Conservation (phyloP, 2,888 invertebrate species). For the Lissocephala sabroskyi region DNA sequence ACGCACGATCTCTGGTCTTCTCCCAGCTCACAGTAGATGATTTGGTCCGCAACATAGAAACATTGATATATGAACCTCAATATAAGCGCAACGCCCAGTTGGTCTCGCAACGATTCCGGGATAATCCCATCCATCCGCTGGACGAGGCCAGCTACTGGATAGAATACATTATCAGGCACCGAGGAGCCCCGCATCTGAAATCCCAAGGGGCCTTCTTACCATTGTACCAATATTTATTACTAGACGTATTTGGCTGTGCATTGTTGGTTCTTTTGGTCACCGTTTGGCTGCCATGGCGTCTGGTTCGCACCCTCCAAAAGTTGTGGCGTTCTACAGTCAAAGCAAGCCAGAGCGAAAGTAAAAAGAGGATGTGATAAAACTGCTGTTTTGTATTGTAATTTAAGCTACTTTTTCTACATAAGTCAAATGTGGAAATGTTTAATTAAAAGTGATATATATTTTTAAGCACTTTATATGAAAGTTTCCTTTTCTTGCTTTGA, state of each 20-base stretch:
- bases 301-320: constrained; percentile 30
- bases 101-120: constrained; percentile 73
- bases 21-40: constrained; percentile 66
- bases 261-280: constrained; percentile 37
- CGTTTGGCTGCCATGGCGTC: constrained; percentile 51
- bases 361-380: constrained; percentile 31
- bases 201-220: constrained; percentile 70
- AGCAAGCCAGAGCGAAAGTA: constrained; percentile 14
- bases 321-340: constrained; percentile 31
- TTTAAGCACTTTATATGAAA: neutral
- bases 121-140: constrained; percentile 75
- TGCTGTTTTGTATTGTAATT: neutral
- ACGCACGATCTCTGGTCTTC: constrained; percentile 69
- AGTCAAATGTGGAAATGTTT: neutral
- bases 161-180: constrained; percentile 74
- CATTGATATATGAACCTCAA: constrained; percentile 67
- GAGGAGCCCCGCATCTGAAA: constrained; percentile 70
- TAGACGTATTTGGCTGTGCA: constrained; percentile 74
- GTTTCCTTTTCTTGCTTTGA: neutral
- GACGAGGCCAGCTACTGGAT: constrained; percentile 77
- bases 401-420: too few species aligned
- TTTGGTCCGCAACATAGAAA: constrained; percentile 65
- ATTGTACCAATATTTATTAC: constrained; percentile 70
- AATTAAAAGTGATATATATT: neutral
- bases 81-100: constrained; percentile 72